phyloP scores from a whole-genome alignment of 2,113 vertebrate species.

The Pleuronectes platessa region DNA sequence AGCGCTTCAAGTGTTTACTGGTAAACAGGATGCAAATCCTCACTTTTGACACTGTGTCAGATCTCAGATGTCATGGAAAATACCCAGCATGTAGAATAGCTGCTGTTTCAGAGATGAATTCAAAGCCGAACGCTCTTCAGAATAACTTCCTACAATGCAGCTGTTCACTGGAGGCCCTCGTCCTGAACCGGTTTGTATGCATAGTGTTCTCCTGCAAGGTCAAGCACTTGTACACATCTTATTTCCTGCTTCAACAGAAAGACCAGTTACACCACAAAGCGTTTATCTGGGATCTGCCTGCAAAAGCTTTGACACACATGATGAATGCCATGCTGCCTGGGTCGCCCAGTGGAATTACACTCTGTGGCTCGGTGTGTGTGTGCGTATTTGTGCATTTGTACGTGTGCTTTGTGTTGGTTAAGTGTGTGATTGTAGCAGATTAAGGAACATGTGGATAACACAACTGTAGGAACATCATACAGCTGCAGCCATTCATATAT shows the following conservation, averaged over 20 bases:
- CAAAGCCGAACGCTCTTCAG: slow-evolving; percentile 11
- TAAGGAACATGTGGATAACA: slow-evolving; percentile 52
- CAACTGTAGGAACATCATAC: neutral
- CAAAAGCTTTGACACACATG: slow-evolving; percentile 35
- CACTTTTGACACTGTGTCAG: slow-evolving; percentile 52
- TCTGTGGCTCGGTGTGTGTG: neutral
- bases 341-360: slow-evolving; percentile 12
- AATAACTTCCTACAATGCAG: neutral
- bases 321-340: slow-evolving; percentile 22
- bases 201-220: slow-evolving; percentile 21
- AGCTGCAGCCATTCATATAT: slow-evolving; percentile 8
- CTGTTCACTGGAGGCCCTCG: slow-evolving; percentile 21
- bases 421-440: slow-evolving; percentile 38
- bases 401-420: slow-evolving; percentile 28
- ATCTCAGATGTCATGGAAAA: slow-evolving; percentile 30
- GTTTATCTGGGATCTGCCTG: slow-evolving; percentile 29
- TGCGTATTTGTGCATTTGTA: neutral
- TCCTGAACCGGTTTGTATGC: slow-evolving; percentile 2
- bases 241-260: slow-evolving; percentile 8
- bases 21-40: slow-evolving; percentile 48
- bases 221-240: slow-evolving; percentile 7
- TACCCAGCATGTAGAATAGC: neutral
- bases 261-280: slow-evolving; percentile 1
- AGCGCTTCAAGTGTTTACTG: slow-evolving; percentile 48
- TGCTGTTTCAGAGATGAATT: slow-evolving; percentile 14